Evolutionary conservation across 1,140 invertebrate species (phyloP), one percentile per base, ranked within the genome.

Genomic region (Drosophila persimilis): DNA sequence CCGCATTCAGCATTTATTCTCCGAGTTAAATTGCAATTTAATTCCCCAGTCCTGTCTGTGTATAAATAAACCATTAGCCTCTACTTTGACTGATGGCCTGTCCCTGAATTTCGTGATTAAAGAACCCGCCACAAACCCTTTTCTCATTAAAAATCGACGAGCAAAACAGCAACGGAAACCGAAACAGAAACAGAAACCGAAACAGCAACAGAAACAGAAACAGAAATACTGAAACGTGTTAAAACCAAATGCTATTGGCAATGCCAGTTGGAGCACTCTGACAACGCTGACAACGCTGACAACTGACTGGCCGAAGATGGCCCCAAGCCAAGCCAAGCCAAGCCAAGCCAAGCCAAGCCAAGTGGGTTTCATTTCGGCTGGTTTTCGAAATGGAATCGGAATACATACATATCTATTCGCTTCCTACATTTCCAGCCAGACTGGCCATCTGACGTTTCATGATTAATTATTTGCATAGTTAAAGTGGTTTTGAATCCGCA

Each of bases 111-210:
- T 56, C 11, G 66, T 70, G 63, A 70, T 69, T 70, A 70, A 70
- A 48, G 35, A 39, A 52, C 35, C 51, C n/a, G 48, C 13, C 6
- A 24, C 2, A 54, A 74, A 73, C 70, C 72, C 61, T 74, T 74
- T 74, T 75, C 71, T 75, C 73, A 75, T 75, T 65, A 74, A 74
- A 75, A 66, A 75, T 74, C 55, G 48, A 74, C 59, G 60, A 73
- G 70, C 52, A 43, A 52, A 59, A 73, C 58, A 73, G 65, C 50
- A 67, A 67, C 62, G 56, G 60, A 3, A 26, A 26, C 20, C 1
- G 20, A 52, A 59, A 73, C 69, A 73, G 65, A 50, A 67, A 67
- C 62, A 73, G 65, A 50, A 67, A 67, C 62, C 56, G 60, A 4
- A 26, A 26, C 58, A 63, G 62, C 50, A 59, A 73, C 69, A 73